phyloP scores from a whole-genome alignment of 1,140 invertebrate genomes.

The Anoplolepis gracilipes region DNA sequence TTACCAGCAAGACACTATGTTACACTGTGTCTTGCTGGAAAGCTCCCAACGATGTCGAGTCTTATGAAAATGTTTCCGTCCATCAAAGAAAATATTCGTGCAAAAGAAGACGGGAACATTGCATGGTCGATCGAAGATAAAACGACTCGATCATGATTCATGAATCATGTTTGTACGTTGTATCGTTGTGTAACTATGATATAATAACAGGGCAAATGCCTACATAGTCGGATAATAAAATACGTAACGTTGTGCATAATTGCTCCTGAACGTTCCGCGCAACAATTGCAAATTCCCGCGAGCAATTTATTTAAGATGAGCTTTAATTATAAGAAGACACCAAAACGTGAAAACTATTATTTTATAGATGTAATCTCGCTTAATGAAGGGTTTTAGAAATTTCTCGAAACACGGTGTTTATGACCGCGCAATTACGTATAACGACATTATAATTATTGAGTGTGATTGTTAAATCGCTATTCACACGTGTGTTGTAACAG shows the following conservation, averaged over 20 bases:
- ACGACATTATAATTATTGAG: too few species aligned
- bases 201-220: conserved; percentile 8
- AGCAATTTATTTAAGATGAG: conserved; percentile 12
- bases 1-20: too few species aligned
- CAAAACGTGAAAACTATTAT: not conserved
- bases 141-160: conserved; percentile 7
- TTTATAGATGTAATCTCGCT: not conserved
- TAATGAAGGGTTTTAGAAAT: conserved; percentile 15
- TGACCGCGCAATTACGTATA: not conserved
- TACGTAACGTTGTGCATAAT: not conserved
- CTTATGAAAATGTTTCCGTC: not conserved
- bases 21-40: too few species aligned
- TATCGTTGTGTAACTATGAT: conserved; percentile 32
- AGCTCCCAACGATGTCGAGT: not conserved
- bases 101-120: not conserved
- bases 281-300: not conserved
- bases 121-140: not conserved
- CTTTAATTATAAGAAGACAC: conserved; percentile 8
- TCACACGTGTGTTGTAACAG: not conserved
- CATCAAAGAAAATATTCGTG: not conserved
- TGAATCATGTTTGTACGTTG: too few species aligned
- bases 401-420: not conserved
- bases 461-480: not conserved
- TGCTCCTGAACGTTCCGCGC: not conserved
- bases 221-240: not conserved